phyloP scores from a whole-genome alignment of 2,113 vertebrate species.

The Heliornis fulica region DNA sequence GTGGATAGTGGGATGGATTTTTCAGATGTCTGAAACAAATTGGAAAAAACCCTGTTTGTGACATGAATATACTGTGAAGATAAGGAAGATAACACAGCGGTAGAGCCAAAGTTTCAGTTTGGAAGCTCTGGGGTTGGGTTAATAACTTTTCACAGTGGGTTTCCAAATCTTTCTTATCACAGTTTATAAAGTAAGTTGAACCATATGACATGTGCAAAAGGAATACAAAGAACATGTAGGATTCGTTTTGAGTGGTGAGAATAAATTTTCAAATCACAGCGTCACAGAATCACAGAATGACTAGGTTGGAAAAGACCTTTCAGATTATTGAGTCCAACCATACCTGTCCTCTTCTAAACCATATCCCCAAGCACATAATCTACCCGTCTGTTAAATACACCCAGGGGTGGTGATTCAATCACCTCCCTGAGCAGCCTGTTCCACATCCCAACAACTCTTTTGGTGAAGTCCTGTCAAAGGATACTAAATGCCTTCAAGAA shows the following conservation, averaged over 20 bases:
- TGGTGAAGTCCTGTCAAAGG: fast-evolving
- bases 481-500: neutral
- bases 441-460: too few species aligned
- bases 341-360: too few species aligned
- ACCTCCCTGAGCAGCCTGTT: too few species aligned
- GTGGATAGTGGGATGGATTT: neutral
- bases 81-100: neutral
- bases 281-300: too few species aligned
- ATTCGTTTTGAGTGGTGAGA: neutral
- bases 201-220: neutral
- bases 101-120: neutral
- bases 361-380: too few species aligned
- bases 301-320: too few species aligned
- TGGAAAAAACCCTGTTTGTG: neutral
- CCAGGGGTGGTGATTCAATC: too few species aligned
- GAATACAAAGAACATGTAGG: neutral
- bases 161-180: neutral
- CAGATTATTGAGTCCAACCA: too few species aligned
- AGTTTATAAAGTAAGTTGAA: neutral
- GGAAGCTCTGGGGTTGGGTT: neutral
- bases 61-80: neutral
- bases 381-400: too few species aligned
- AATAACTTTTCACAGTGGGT: neutral
- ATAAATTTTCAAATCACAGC: neutral
- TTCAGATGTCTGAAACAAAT: neutral